Evolutionary conservation across 1,140 invertebrate species (phyloP), one percentile per base, ranked within the genome.

Genomic region (Bombyx mandarina): DNA sequence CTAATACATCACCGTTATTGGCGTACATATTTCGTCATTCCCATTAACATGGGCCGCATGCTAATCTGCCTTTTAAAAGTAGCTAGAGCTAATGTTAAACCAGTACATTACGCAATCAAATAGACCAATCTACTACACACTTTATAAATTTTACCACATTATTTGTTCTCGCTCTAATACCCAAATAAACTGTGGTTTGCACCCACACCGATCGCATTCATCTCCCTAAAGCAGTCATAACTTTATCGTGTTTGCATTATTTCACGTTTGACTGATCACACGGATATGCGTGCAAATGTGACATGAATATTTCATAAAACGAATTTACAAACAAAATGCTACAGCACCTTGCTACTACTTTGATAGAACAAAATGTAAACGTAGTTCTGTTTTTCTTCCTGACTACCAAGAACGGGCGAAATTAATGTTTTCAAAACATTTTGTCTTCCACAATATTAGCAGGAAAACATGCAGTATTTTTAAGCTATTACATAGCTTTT

Each of bases 161-260:
- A 35, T 35, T 35, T 35, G 26, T 35, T 35, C 26, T 35, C 26
- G 26, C 26, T 35, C 26, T 35, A 35, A 35, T 42, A 48, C n/a
- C 45, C 43, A 49, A 49, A 56, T 56, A 48, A 56, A 56, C 49
- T 56, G 54, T 47, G 54, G 54, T 42, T 56, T 35, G 26, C 47
- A 48, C 26, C 46, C 26, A 48, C 54, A 48, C 54, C 54, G 49
- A 43, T 46, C 46, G 54, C 54, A 56, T 56, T 48, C 54, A 49
- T 22, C 46, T 47, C 66, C 65, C 66, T 62, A 73, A 75, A 83
- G 70, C 75, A 76, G 77, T 77, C 75, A 79, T 78, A 83, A 79
- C 73, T 81, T 79, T 79, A 83, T 80, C 75, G 67, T 77, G 78
- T 83, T 81, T 83, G 78, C 77, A 79, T 83, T 80, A 80, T 81